Evolutionary conservation across 1,140 invertebrate species (phyloP), one percentile per base, ranked within the genome.

Genomic region (Drosophila parvula): DNA sequence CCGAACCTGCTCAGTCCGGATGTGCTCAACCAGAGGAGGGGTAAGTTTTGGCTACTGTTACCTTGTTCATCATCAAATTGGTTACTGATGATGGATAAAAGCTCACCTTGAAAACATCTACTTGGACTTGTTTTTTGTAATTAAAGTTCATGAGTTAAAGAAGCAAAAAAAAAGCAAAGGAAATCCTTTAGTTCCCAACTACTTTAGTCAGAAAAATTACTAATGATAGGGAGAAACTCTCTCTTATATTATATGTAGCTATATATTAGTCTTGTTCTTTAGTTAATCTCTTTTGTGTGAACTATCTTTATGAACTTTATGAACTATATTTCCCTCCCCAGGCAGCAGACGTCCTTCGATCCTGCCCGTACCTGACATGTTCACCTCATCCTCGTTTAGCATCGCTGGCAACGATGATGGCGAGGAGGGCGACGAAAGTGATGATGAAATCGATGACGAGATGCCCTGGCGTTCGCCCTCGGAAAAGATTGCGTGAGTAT

Each of bases 381-480:
- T 97, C 75, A 96, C 96, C 7, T 96, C 95, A 61, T 96, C 95
- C 38, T 95, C 94, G 22, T 93, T 96, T 51, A 96, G 96, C 86
- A 95, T 97, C 56, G 94, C 95, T 0, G 93, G 95, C 27, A 95
- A 95, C 73, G 95, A 95, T 60, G 95, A 96, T 22, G 95, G 95
- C 70, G 95, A 94, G 38, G 95, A 95, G 67, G 95, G 94, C 0
- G 96, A 97, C 70, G 96, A 97, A 78, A 97, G 96, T 78, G 96
- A 97, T 79, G 96, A 97, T 78, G 97, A 98, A 91, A 94, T 97
- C 55, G 96, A 97, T 38, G 96, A 97, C 79, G 96, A 98, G 67
- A 96, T 97, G 28, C 96, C 97, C 3, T 97, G 97, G 96, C 94
- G 96, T 77, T 96, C 96, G 4, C 96, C 96, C 0, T 97, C 96